Percentiles rank a stretch among this genome's conserved stretches.
These are phyloP conservation scores for Neotragus moschatus DNA, from an alignment of 2,113 vertebrate species.

Conservation along the genomic window DNA sequence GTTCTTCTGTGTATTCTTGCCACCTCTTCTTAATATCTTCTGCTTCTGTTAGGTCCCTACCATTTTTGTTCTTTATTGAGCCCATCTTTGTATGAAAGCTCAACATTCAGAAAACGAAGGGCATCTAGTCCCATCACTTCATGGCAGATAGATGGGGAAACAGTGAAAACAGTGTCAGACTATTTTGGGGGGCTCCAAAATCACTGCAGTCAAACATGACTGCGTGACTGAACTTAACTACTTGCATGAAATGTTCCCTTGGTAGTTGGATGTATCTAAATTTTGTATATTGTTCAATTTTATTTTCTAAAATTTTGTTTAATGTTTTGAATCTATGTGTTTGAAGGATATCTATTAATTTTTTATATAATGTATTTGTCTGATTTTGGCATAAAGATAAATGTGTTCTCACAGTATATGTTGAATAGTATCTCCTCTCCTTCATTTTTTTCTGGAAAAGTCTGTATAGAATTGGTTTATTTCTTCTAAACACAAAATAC, in stretches of 20 bases:
- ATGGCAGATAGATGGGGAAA: too few relatives aligned
- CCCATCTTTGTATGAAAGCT: too few relatives aligned
- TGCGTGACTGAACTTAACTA: too few relatives aligned
- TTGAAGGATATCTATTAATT: not conserved
- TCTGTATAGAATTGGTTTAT: not conserved
- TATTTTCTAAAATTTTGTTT: not conserved
- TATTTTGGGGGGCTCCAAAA: too few relatives aligned
- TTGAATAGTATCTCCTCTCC: not conserved
- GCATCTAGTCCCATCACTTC: too few relatives aligned
- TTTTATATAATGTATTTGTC: not conserved
- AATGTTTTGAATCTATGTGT: not conserved
- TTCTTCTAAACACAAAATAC: not conserved
- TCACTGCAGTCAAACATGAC: rapidly evolving
- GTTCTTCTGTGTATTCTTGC: too few relatives aligned
- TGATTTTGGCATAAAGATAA: not conserved
- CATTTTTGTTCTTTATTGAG: too few relatives aligned
- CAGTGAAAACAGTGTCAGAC: too few relatives aligned
- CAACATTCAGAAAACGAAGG: too few relatives aligned
- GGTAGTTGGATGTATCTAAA: not conserved
- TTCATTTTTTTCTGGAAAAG: not conserved
- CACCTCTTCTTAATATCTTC: too few relatives aligned
- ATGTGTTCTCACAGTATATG: not conserved
- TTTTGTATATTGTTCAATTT: not conserved
- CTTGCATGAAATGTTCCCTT: too few relatives aligned
- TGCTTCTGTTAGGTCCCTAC: too few relatives aligned